phyloP scores from a whole-genome alignment of 2,113 vertebrate genomes.

The Himantopus leucocephalus region DNA sequence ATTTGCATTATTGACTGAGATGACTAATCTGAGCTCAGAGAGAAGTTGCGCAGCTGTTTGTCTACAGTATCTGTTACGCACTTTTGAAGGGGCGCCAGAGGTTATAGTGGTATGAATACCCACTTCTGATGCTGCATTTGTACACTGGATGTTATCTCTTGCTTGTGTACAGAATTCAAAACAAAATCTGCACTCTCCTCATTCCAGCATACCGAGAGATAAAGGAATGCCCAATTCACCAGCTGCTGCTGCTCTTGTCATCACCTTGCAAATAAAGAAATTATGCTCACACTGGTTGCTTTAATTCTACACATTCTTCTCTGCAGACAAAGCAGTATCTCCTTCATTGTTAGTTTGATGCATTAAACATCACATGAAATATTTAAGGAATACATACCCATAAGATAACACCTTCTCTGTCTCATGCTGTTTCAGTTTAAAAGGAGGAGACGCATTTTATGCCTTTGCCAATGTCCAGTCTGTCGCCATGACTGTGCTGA shows the following conservation, averaged over 20 bases:
- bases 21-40: background rate
- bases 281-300: background rate
- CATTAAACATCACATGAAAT: background rate
- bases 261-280: background rate
- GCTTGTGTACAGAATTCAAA: background rate
- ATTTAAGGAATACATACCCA: background rate
- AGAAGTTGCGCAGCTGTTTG: background rate
- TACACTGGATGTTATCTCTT: background rate
- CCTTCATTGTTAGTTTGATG: background rate
- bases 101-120: background rate
- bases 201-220: background rate
- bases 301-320: background rate
- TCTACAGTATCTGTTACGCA: background rate
- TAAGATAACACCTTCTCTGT: background rate
- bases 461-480: background rate
- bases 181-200: background rate
- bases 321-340: background rate
- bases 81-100: background rate
- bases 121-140: background rate
- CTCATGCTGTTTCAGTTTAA: background rate
- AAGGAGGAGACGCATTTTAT: background rate
- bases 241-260: background rate
- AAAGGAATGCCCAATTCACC: background rate
- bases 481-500: background rate
- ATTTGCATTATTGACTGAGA: conserved; percentile 16